Evolutionary conservation across 2,113 vertebrate genomes (phyloP), one percentile per base, ranked within the genome.

Genomic region (Bubo bubo): DNA sequence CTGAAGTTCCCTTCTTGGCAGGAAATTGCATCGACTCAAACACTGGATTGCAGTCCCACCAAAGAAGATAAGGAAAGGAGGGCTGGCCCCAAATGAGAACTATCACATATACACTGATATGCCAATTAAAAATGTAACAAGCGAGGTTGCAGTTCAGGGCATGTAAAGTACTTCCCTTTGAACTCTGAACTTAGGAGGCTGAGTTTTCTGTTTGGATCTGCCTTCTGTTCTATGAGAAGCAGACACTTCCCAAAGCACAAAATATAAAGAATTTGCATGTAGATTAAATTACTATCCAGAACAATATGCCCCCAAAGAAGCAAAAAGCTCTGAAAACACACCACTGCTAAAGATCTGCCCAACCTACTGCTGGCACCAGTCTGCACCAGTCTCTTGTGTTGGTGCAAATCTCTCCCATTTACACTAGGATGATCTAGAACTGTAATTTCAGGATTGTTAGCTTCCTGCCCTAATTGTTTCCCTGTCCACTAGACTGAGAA

Each of bases 401-500:
- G 68, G 50, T 75, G 64, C 58, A 94, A 85, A 95, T 87, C 89
- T 88, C 76, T 87, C 60, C 73, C 56, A 67, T 79, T 71, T 66
- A 82, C 74, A 91, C n/a, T 17, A 73, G 70, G 41, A 88, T 49
- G 43, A 96, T 91, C 89, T 49, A 70, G 86, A 96, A 94, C 37
- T 72, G 74, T 35, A 62, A 90, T 87, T 73, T 82, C 77, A 89
- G 74, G 55, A 81, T 56, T 75, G 60, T 70, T 91, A 87, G 62
- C 81, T 85, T 92, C 66, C 94, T 88, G 89, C 60, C 86, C 86
- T 45, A 70, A 90, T 94, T 96, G 89, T 87, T 85, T 95, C 71
- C 94, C 89, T 91, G 87, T 76, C 87, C 89, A 88, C 70, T 66
- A 92, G 86, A 91, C 87, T 94, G 95, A 95, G 84, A 91, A 90